phyloP scores from a whole-genome alignment of 2,888 invertebrate species.

The Tetranychus piercei region DNA sequence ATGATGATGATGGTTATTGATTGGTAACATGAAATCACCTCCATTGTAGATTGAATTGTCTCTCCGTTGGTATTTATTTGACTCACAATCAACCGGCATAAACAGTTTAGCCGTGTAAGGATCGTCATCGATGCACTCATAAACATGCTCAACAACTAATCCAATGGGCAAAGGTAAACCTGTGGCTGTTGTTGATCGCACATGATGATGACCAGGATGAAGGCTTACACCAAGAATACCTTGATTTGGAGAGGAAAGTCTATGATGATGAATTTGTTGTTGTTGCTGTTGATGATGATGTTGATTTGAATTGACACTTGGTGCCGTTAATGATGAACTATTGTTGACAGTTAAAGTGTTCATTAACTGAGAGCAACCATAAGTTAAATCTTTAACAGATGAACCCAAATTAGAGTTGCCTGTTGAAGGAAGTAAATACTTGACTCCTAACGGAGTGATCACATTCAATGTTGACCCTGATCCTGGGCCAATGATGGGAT shows the following conservation, averaged over 20 bases:
- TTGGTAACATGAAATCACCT: neutral
- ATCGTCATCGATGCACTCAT: constrained; percentile 11
- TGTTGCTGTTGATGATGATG: neutral
- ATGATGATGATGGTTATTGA: neutral
- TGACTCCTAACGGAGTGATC: neutral
- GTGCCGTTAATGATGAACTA: neutral
- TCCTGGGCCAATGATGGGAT: neutral
- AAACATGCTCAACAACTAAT: constrained; percentile 9
- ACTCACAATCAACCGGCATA: neutral
- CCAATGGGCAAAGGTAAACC: neutral
- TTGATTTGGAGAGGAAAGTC: neutral
- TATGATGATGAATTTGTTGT: neutral
- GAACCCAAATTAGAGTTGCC: neutral
- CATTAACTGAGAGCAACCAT: constrained; percentile 1
- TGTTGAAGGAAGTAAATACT: neutral
- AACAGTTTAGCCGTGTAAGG: constrained; percentile 12
- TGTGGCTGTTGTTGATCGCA: neutral
- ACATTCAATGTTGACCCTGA: constrained; percentile 5
- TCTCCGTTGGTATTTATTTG: constrained; percentile 1
- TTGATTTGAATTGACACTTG: neutral
- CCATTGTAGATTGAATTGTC: neutral
- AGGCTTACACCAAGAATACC: neutral
- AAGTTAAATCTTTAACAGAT: neutral
- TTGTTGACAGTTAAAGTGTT: neutral
- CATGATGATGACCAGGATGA: neutral